Base-by-base conservation (phyloP, 2,888 invertebrate genomes). In the Eilema depressum region DNA sequence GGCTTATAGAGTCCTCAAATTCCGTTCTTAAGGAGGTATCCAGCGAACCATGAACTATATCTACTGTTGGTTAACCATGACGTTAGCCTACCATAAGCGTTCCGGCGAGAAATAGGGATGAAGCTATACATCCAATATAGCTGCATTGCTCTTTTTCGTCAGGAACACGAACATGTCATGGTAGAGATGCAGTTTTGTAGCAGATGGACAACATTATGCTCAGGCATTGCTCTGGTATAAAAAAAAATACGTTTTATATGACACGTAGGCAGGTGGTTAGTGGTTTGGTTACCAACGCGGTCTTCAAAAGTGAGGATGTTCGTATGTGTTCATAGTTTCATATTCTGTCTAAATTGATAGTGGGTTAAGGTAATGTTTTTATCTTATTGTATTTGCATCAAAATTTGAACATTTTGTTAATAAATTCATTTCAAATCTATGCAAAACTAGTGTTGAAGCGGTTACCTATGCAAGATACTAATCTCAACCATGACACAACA, bases 401-500 rank as follows among this genome's bases (percentile, higher is more conserved):
- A 25, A 7, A 53, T 59, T 59, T 25, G 25, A 17, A 26, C n/a
- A 61, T 30, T 61, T 30, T 61, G 8, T 30, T n/a, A 61, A 33
- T 61, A n/a, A 33, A 61, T 14, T 59, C 26, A 26, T 33, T 61
- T 30, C 11, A 33, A n/a, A 61, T 61, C n/a, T 61, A 61, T 61
- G 61, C 61, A 61, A 28, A 61, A 30, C 30, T 8, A 28, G 30
- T 59, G n/a, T 30, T n/a, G 60, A 60, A 28, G 20, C 3, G n/a
- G 20, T 61, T n/a, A 47, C 20, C 47, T 20, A 30, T 61, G 60
- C 11, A 20, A 61, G 28, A 61, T 30, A 10, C 5, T 20, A 47
- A 61, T 30, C 60, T 61, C 10, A 10, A n/a, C 14, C n/a, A 30
- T 30, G 30, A 30, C 14, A 26, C 59, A 59, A 33, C 33, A 33